phyloP scores from a whole-genome alignment of 2,888 invertebrate species.

The Drosophila gaucha region DNA sequence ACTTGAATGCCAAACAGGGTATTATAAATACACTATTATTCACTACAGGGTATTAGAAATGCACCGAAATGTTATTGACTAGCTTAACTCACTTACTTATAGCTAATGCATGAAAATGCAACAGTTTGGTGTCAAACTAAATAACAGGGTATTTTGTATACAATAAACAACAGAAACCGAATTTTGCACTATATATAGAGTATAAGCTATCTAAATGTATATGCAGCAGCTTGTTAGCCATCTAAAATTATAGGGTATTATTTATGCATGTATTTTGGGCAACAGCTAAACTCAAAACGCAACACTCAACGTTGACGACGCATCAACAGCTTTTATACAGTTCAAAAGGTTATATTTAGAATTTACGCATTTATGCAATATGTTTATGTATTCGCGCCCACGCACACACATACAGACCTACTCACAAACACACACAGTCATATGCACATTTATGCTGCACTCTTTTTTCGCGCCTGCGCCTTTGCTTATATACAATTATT shows the following conservation, averaged over 20 bases:
- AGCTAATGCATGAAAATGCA: no score
- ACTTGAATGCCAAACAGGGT: no score
- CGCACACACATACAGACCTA: neutral
- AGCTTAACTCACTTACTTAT: no score
- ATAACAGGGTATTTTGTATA: no score
- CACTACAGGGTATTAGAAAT: no score
- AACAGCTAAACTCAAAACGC: constrained; percentile 19
- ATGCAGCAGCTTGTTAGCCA: no score
- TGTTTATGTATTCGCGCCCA: neutral
- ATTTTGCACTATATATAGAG: no score
- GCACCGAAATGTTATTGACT: no score
- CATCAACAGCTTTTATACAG: constrained; percentile 30
- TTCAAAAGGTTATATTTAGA: constrained; percentile 14
- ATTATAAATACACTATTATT: no score
- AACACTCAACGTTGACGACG: constrained; percentile 22
- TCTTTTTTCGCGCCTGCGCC: constrained; percentile 35
- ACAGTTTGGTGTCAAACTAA: no score
- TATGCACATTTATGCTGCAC: neutral
- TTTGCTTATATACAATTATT: constrained; percentile 3
- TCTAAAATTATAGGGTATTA: constrained; percentile 7
- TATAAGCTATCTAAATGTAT: no score
- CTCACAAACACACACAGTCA: neutral
- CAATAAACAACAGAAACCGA: no score
- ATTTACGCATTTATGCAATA: constrained; percentile 21
- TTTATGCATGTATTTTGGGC: constrained; percentile 1